Conservation (phyloP, 1,140 invertebrate genomes). For the Callitettix versicolor region DNA sequence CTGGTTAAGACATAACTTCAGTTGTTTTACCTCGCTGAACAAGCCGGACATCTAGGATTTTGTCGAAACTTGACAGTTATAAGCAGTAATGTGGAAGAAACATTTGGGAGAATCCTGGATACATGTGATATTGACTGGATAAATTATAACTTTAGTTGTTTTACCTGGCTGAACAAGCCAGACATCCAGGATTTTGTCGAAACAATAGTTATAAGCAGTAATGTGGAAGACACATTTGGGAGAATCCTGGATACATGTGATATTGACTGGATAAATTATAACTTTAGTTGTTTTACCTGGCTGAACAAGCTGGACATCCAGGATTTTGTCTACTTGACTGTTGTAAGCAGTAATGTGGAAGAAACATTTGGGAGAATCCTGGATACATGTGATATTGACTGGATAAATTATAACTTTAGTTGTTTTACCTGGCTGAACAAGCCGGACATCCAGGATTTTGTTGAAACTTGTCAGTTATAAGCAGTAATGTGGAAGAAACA, state of each 20-base stretch:
- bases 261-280: conserved; percentile 65
- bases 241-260: conserved; percentile 91
- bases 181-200: conserved; percentile 95
- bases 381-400: conserved; percentile 93
- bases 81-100: conserved; percentile 95
- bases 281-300: conserved; percentile 63
- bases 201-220: conserved; percentile 95
- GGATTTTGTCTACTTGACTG: conserved; percentile 94
- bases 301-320: conserved; percentile 90
- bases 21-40: conserved; percentile 84
- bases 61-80: conserved; percentile 97
- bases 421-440: conserved; percentile 85
- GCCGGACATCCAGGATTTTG: conserved; percentile 92
- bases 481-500: conserved; percentile 96
- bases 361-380: conserved; percentile 88
- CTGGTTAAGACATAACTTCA: too few relatives aligned
- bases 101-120: conserved; percentile 92
- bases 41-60: conserved; percentile 92
- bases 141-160: background rate
- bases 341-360: conserved; percentile 98
- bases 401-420: too few relatives aligned
- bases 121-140: conserved; percentile 72
- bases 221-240: conserved; percentile 95
- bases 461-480: conserved; percentile 96
- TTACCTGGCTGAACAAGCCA: conserved; percentile 91